These are phyloP conservation scores for Melanotaenia trifasciata DNA, from an alignment of 2,797 vertebrate genomes.

Conservation along the genomic window DNA sequence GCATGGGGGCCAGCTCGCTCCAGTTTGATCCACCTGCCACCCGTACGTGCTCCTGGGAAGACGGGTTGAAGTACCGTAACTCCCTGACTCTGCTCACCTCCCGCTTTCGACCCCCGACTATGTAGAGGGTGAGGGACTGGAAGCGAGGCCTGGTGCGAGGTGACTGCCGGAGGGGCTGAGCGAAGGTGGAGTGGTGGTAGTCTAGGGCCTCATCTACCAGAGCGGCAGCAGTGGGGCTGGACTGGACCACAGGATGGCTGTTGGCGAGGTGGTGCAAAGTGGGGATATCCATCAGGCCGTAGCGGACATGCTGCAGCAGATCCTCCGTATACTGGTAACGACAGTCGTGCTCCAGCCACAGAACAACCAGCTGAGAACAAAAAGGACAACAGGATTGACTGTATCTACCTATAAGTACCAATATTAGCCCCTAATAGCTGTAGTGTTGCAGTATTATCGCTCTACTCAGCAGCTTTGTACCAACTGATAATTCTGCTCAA, in stretches of 20 bases:
- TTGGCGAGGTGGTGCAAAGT: conserved; percentile 88
- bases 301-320: conserved; percentile 93
- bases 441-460: too few relatives aligned
- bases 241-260: conserved; percentile 89
- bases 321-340: conserved; percentile 93
- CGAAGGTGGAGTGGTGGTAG: conserved; percentile 91
- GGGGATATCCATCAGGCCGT: conserved; percentile 93
- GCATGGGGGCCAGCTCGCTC: conserved; percentile 94
- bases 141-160: conserved; percentile 91
- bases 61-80: conserved; percentile 93
- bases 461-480: too few relatives aligned
- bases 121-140: conserved; percentile 93
- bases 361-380: conserved; percentile 87
- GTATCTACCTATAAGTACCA: background rate
- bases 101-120: conserved; percentile 91
- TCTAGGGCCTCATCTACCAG: conserved; percentile 93
- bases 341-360: conserved; percentile 94
- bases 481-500: background rate
- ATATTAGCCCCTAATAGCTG: too few relatives aligned
- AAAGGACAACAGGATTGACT: background rate
- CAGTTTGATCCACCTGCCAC: conserved; percentile 92
- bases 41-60: conserved; percentile 87
- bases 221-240: conserved; percentile 86
- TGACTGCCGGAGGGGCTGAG: conserved; percentile 93
- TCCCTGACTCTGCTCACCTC: conserved; percentile 93